Evolutionary conservation across 2,888 invertebrate species (phyloP).

Genomic region (Chymomyza fuscimana): DNA sequence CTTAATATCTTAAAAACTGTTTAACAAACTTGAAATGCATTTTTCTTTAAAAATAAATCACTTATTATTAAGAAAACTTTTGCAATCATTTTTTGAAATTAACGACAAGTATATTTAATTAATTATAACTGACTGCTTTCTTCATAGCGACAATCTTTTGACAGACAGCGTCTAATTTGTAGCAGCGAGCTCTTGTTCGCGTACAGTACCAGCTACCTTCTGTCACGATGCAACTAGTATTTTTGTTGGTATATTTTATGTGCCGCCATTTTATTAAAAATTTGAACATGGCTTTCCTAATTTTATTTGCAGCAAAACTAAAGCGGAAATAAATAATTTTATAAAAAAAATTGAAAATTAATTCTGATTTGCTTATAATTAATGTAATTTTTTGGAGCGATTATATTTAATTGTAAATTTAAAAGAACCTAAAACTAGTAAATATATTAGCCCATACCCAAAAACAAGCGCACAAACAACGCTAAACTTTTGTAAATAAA

Average conservation of each 20-base stretch:
- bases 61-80: too few relatives aligned
- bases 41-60: too few relatives aligned
- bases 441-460: not conserved
- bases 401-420: too few relatives aligned
- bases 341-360: too few relatives aligned
- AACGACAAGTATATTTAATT: not conserved
- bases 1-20: too few relatives aligned
- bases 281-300: not conserved
- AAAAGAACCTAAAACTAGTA: not conserved
- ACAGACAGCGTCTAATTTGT: not conserved
- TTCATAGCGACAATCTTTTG: not conserved
- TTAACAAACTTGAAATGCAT: too few relatives aligned
- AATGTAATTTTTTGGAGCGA: too few relatives aligned
- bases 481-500: slow-evolving; percentile 69
- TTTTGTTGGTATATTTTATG: not conserved
- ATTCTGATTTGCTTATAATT: not conserved
- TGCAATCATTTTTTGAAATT: not conserved
- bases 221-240: not conserved
- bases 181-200: not conserved
- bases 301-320: not conserved
- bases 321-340: too few relatives aligned
- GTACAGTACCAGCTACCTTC: not conserved
- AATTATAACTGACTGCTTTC: not conserved
- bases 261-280: not conserved
- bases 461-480: slow-evolving; percentile 38